Percentiles rank a stretch among this genome's conserved stretches.
Conservation (phyloP, 2,888 invertebrate genomes). For the Eilema sororculum region DNA sequence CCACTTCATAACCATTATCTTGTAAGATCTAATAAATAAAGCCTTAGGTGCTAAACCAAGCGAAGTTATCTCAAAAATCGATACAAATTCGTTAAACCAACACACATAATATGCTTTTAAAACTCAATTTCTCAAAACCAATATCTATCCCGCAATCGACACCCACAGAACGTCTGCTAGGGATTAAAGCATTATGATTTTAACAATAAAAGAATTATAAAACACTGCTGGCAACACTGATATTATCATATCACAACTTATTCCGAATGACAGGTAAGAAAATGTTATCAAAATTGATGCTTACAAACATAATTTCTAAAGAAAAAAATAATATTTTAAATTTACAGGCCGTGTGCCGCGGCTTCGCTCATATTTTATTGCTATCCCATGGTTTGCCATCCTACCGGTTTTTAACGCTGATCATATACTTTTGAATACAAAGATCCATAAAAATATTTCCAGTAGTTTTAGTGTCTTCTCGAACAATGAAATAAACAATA, state of each 20-base stretch:
- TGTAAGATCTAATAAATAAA: background rate
- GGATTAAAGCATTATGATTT: slow-evolving; percentile 57
- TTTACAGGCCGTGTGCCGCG: background rate
- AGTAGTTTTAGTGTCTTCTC: no score
- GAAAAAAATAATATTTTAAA: slow-evolving; percentile 6
- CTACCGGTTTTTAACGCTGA: background rate
- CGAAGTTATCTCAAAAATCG: slow-evolving; percentile 18
- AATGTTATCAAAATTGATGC: slow-evolving; percentile 34
- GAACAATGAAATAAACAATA: no score
- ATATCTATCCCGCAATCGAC: slow-evolving; percentile 60
- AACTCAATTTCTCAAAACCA: slow-evolving; percentile 25
- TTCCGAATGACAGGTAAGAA: slow-evolving; percentile 42
- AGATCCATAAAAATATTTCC: no score
- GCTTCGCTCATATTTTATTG: background rate
- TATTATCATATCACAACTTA: slow-evolving; percentile 43
- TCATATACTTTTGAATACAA: no score
- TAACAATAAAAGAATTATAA: slow-evolving; percentile 48
- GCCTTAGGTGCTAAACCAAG: slow-evolving; percentile 15
- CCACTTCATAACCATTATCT: background rate
- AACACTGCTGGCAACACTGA: slow-evolving; percentile 40
- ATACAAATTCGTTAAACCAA: slow-evolving; percentile 11
- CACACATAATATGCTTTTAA: slow-evolving; percentile 16
- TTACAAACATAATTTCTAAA: background rate
- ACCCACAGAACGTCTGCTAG: slow-evolving; percentile 40
- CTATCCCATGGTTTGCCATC: background rate